phyloP scores from a whole-genome alignment of 1,140 invertebrate genomes.

The Caenorhabditis briggsae region DNA sequence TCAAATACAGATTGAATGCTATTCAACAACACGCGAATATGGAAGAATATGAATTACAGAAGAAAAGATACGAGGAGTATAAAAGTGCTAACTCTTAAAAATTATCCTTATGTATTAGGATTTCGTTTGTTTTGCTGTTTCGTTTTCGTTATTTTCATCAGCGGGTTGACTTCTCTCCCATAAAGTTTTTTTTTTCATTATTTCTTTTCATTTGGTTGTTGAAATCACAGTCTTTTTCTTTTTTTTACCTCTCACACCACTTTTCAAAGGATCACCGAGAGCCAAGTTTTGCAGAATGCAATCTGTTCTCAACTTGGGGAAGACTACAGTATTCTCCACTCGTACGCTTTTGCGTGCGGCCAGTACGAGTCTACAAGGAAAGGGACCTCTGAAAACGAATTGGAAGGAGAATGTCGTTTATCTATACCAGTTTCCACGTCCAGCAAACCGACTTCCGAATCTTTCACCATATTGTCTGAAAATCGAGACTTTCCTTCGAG shows the following conservation, averaged over 20 bases:
- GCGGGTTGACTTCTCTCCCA: background rate
- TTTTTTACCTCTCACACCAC: background rate
- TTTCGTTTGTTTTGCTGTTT: too few species aligned
- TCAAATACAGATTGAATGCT: constrained; percentile 66
- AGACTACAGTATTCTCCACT: background rate
- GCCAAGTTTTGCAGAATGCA: constrained; percentile 30
- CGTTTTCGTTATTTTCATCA: background rate
- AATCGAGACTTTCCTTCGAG: constrained; percentile 91
- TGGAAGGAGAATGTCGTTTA: constrained; percentile 88
- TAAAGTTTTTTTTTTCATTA: background rate
- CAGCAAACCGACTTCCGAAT: constrained; percentile 82
- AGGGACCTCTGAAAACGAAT: constrained; percentile 59
- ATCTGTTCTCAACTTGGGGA: constrained; percentile 8
- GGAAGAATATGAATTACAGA: constrained; percentile 72
- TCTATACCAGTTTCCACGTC: constrained; percentile 86
- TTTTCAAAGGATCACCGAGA: background rate
- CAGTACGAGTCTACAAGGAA: constrained; percentile 40
- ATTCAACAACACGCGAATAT: constrained; percentile 74
- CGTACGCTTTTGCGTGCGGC: background rate
- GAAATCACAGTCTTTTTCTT: background rate
- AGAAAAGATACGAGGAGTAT: constrained; percentile 65
- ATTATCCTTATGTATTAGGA: background rate
- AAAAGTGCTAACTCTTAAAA: constrained; percentile 62
- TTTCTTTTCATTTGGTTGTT: background rate
- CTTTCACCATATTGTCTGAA: constrained; percentile 91